Base-by-base conservation (phyloP, 1,140 invertebrate species). In the Cephus cinctus region DNA sequence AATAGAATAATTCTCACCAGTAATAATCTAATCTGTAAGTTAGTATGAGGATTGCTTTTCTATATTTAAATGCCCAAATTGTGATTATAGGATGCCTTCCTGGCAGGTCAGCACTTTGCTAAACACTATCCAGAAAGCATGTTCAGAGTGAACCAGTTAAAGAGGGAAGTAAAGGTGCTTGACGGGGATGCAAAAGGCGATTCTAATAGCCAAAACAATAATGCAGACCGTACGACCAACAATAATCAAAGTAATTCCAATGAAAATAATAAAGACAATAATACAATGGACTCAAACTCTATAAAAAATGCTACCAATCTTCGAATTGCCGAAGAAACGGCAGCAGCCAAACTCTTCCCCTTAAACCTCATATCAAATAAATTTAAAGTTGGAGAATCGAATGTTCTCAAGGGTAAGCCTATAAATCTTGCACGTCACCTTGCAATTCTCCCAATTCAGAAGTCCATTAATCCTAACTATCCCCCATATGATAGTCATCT, bases 41-140 rank as follows among this genome's bases (percentile, higher is more conserved):
- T n/a, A n/a, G n/a, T n/a, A n/a, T n/a, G n/a, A n/a, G n/a, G n/a
- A n/a, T n/a, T n/a, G n/a, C n/a, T n/a, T n/a, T n/a, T n/a, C n/a
- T n/a, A n/a, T n/a, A n/a, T n/a, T n/a, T n/a, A n/a, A n/a, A n/a
- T n/a, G n/a, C n/a, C n/a, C n/a, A n/a, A n/a, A n/a, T 45, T 55
- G 20, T 58, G 22, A 25, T 67, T 64, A 12, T 48, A 81, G 79
- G 86, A 88, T 62, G 86, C 86, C 0, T 89, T 88, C 67, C 73
- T 83, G 43, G 88, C 89, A 9, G 90, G 90, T 0, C 83, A 88
- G 67, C 83, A 89, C 64, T 93, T 93, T 76, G 89, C 88, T 9
- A 82, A 87, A 55, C 82, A 86, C 39, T 90, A 86, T 69, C 84
- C 84, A 30, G 72, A 77, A 15, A 84, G 82, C 14, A 72, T 83